A percentile compares a stretch with the other conserved stretches of the same genome.
phyloP scores from a whole-genome alignment of 53 echinoderm and acorn worm species.

The Zoroaster sp. region DNA sequence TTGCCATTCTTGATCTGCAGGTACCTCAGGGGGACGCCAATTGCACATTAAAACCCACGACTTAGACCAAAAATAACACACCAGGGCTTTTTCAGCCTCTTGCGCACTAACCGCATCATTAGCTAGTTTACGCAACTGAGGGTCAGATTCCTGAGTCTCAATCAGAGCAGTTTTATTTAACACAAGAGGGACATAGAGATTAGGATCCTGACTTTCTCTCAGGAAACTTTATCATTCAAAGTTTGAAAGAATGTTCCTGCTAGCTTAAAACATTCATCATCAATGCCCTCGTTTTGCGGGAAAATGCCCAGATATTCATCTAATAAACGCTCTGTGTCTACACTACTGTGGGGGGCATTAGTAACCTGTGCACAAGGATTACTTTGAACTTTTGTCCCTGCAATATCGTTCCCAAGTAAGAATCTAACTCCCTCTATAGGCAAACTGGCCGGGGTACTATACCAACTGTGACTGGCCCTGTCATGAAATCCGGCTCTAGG shows the following conservation, averaged over 20 bases:
- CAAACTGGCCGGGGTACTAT: not conserved
- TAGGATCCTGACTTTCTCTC: not conserved
- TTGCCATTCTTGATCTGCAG: conserved; percentile 59
- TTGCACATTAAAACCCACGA: conserved; percentile 64
- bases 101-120: not conserved
- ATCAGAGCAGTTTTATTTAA: not conserved
- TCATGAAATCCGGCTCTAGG: not conserved
- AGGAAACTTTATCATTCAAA: not conserved
- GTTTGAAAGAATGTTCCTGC: not conserved
- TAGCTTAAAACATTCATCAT: not conserved
- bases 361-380: not conserved
- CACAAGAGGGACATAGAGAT: not conserved
- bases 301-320: conserved; percentile 16
- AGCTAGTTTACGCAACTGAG: conserved; percentile 2
- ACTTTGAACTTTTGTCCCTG: conserved; percentile 9
- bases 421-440: not conserved
- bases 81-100: not conserved
- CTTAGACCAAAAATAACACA: conserved; percentile 32
- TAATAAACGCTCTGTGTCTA: not conserved
- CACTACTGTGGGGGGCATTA: not conserved
- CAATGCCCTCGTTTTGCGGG: not conserved
- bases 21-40: conserved; percentile 46
- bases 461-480: not conserved
- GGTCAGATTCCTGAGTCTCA: not conserved
- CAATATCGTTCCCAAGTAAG: conserved; percentile 16